phyloP scores from a whole-genome alignment of 64 coral and sea anemone species.

The Astreopora myriophthalma region DNA sequence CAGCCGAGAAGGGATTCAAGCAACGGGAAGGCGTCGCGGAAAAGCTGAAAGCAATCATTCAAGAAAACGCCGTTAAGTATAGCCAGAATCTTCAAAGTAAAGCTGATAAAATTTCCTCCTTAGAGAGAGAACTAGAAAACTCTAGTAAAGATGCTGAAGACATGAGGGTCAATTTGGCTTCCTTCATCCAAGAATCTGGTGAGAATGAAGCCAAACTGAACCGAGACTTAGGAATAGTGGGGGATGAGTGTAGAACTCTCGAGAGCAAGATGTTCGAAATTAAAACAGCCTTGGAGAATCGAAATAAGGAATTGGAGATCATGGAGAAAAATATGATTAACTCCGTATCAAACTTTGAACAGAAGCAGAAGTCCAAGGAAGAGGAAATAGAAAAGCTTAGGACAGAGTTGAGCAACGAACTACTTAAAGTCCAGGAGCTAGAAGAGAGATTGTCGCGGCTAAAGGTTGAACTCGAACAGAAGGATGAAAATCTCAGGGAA shows the following conservation, averaged over 20 bases:
- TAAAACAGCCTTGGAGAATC: neutral
- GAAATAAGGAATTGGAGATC: neutral
- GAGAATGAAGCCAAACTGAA: constrained; percentile 21
- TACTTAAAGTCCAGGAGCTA: neutral
- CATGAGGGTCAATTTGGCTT: constrained; percentile 28
- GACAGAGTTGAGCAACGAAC: neutral
- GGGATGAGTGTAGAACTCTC: neutral
- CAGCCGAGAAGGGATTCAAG: constrained; percentile 16
- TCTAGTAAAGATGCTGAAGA: neutral
- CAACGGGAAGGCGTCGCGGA: constrained; percentile 27
- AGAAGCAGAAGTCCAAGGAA: neutral
- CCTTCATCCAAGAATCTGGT: neutral
- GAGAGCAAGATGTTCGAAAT: neutral
- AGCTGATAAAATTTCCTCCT: neutral
- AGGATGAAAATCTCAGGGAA: neutral
- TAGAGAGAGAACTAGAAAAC: neutral
- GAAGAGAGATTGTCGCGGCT: neutral
- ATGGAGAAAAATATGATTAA: neutral
- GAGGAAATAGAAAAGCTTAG: neutral
- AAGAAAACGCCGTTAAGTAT: constrained; percentile 41
- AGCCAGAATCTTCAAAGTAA: neutral
- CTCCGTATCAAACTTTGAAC: neutral
- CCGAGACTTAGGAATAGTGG: neutral
- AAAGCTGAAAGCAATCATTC: constrained; percentile 35
- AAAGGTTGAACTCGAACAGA: neutral